Evolutionary conservation across 2,113 vertebrate species (phyloP).

Genomic region (Diphyllodes magnificus): DNA sequence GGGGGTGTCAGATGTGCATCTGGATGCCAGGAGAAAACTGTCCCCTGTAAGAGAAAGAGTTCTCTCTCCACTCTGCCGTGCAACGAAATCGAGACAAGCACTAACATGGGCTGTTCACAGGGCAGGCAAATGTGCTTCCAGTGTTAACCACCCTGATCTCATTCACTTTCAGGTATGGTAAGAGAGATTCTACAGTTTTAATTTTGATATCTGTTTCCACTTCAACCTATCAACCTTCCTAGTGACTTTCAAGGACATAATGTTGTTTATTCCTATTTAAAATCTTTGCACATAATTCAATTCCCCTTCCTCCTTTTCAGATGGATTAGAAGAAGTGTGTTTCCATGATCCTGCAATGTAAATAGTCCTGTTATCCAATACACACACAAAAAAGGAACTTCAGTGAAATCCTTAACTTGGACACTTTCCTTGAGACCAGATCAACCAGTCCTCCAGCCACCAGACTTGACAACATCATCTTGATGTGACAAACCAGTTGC

Average conservation of each 20-base stretch:
- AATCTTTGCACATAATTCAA: background rate
- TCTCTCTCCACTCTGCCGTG: background rate
- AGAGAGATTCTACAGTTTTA: background rate
- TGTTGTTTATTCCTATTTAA: background rate
- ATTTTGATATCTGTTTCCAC: background rate
- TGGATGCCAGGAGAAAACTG: background rate
- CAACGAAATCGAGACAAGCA: background rate
- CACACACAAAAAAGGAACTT: background rate
- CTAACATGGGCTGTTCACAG: background rate
- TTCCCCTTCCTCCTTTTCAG: background rate
- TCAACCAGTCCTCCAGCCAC: background rate
- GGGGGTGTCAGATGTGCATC: background rate
- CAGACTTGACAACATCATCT: background rate
- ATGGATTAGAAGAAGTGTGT: background rate
- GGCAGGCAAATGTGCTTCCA: background rate
- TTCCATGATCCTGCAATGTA: background rate
- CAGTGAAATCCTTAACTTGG: background rate
- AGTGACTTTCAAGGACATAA: background rate
- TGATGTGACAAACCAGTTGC: background rate
- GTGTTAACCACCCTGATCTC: background rate
- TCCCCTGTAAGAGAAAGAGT: background rate
- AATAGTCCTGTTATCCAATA: background rate
- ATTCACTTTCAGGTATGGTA: background rate
- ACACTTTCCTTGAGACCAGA: background rate
- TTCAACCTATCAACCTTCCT: background rate